Evolutionary conservation across 2,888 invertebrate genomes (phyloP), one percentile per base, ranked within the genome.

Genomic region (Crepidodera aurea): DNA sequence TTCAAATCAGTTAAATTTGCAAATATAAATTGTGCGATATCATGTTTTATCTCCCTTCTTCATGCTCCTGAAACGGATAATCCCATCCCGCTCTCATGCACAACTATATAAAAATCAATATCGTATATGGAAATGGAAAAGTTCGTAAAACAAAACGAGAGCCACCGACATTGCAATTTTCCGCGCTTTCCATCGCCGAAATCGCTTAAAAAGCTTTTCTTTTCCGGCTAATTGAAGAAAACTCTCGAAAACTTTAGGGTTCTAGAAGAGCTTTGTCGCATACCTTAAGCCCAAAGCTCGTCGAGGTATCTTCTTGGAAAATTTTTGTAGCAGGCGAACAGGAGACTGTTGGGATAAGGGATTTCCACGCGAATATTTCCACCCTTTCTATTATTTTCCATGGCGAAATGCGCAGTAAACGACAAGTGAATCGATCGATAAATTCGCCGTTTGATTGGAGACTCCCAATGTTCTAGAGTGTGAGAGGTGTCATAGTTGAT

Each of bases 301-400:
- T 16, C 63, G 62, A 67, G 67, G 67, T 67, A 67, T 67, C 67
- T 67, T 67, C 67, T 63, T 50, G 65, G 67, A 58, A 67, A 65
- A 65, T 60, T 63, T 61, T 55, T 40, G 40, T 27, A 65, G 8
- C 54, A 61, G 67, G 67, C 63, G 55, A 22, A 25, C 53, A 67
- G 46, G 27, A 65, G 18, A 5, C 5, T 8, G 22, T 0, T 10
- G 22, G 19, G 65, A 51, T 61, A 40, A 1, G 51, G 54, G 22
- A 34, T 60, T 64, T 64, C 25, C 64, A 54, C 51, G 15, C 32
- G 46, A 8, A n/a, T n/a, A 51, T 60, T 51, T 60, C 46, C 59
- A 56, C 39, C 56, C 60, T 39, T 37, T n/a, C n/a, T n/a, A n/a
- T n/a, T n/a, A n/a, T n/a, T n/a, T 53, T n/a, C 19, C n/a, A 12